Percentiles rank a stretch among this genome's conserved stretches.
These are phyloP conservation scores for Drosophila demipolita DNA, from an alignment of 2,888 invertebrate genomes.

Conservation along the genomic window DNA sequence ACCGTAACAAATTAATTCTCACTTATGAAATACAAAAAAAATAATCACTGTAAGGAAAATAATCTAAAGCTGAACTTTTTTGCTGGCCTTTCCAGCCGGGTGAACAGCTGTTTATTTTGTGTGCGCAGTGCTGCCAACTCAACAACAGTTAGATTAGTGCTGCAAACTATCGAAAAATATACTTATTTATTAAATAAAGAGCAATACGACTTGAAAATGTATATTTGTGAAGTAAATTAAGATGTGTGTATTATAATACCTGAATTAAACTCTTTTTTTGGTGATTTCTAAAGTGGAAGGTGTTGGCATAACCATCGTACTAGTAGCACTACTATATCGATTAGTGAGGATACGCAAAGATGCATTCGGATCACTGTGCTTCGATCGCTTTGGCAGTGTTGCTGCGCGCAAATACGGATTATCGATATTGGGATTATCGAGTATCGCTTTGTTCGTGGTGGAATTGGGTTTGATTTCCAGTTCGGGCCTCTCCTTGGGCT, in stretches of 20 bases:
- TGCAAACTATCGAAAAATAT: not conserved
- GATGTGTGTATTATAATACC: not conserved
- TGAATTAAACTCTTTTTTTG: constrained; percentile 32
- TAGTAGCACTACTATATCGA: not conserved
- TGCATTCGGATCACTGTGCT: constrained; percentile 50
- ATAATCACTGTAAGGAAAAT: constrained; percentile 7
- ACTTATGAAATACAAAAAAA: constrained; percentile 18
- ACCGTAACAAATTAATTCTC: not conserved
- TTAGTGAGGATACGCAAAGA: constrained; percentile 19
- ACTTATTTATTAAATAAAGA: not conserved
- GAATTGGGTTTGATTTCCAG: constrained; percentile 85
- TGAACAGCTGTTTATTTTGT: constrained; percentile 43
- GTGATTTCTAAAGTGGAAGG: constrained; percentile 68
- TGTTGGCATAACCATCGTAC: constrained; percentile 13
- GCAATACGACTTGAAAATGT: not conserved
- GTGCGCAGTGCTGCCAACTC: constrained; percentile 27
- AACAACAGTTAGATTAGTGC: not conserved
- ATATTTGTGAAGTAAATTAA: not conserved
- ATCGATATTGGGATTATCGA: constrained; percentile 87
- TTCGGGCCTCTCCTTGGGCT: constrained; percentile 84
- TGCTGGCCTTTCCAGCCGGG: constrained; percentile 23
- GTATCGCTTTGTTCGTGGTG: constrained; percentile 84
- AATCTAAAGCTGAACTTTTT: constrained; percentile 13
- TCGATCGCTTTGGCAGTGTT: constrained; percentile 83
- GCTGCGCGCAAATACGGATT: constrained; percentile 89